Percentiles rank a stretch among this genome's conserved stretches.
phyloP scores from a whole-genome alignment of 92 coral and sea anemone genomes.

The Metridium senile region DNA sequence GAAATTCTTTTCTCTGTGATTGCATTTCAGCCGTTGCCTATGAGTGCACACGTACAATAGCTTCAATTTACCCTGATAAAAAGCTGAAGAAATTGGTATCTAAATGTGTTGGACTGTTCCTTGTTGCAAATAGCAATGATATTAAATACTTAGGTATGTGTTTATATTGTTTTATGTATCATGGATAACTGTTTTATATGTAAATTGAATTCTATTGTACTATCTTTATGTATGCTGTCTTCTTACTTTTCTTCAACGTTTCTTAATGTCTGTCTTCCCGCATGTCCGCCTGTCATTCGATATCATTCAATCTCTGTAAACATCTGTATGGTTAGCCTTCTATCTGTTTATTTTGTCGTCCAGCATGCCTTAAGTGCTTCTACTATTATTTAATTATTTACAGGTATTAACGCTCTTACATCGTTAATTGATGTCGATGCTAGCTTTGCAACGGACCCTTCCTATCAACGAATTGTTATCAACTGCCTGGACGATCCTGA shows the following conservation, averaged over 20 bases:
- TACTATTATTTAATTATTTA: too few relatives aligned
- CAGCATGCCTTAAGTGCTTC: too few relatives aligned
- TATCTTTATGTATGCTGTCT: too few relatives aligned
- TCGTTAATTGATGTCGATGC: conserved; percentile 77
- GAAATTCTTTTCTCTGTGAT: background rate
- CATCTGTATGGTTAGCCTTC: too few relatives aligned
- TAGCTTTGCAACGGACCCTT: conserved; percentile 81
- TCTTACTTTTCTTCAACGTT: too few relatives aligned
- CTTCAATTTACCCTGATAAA: conserved; percentile 82
- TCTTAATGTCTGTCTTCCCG: too few relatives aligned
- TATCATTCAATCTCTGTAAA: too few relatives aligned
- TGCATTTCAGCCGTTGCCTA: conserved; percentile 77
- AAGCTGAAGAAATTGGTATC: conserved; percentile 68
- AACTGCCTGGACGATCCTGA: conserved; percentile 94
- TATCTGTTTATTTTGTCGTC: too few relatives aligned
- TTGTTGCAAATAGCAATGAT: conserved; percentile 77
- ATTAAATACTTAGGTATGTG: conserved; percentile 82
- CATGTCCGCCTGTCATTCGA: too few relatives aligned
- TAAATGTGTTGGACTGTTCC: conserved; percentile 78
- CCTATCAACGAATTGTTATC: conserved; percentile 81
- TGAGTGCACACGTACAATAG: conserved; percentile 83
- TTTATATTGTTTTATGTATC: too few relatives aligned
- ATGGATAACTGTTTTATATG: too few relatives aligned
- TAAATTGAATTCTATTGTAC: too few relatives aligned
- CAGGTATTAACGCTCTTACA: conserved; percentile 84